phyloP scores from a whole-genome alignment of 2,113 vertebrate species.

The Anhinga rufa region DNA sequence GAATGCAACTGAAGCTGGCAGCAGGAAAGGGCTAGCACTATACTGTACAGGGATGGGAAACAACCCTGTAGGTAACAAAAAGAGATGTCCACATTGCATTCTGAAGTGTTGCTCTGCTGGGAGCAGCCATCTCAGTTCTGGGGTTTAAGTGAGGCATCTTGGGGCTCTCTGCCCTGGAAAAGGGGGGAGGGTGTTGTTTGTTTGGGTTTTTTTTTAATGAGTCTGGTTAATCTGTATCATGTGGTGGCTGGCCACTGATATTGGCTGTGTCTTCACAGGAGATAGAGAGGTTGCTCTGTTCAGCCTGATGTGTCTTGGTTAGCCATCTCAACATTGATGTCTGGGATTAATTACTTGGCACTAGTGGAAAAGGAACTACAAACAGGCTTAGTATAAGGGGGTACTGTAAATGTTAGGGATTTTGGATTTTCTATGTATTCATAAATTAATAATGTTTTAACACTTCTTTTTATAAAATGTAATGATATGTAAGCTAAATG shows the following conservation, averaged over 20 bases:
- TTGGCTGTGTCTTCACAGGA: background rate
- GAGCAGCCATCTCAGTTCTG: background rate
- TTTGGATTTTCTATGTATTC: background rate
- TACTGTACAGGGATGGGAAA: background rate
- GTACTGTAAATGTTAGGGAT: background rate
- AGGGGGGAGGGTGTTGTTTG: too few species aligned
- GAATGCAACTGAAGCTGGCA: background rate
- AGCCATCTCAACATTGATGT: background rate
- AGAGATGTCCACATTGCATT: background rate
- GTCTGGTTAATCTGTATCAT: background rate
- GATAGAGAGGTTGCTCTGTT: background rate
- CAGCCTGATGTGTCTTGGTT: background rate
- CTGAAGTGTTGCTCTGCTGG: background rate
- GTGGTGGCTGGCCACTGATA: background rate
- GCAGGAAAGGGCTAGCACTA: background rate
- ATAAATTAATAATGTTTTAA: background rate
- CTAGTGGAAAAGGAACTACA: background rate
- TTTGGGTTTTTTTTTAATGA: background rate
- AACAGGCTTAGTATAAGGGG: background rate
- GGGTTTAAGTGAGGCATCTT: background rate
- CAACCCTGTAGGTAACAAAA: background rate
- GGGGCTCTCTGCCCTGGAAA: background rate
- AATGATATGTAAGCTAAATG: background rate
- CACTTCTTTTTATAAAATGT: background rate
- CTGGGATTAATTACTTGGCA: background rate